Evolutionary conservation across 2,797 vertebrate genomes (phyloP).

Genomic region (Hydrocynus forskahlii): DNA sequence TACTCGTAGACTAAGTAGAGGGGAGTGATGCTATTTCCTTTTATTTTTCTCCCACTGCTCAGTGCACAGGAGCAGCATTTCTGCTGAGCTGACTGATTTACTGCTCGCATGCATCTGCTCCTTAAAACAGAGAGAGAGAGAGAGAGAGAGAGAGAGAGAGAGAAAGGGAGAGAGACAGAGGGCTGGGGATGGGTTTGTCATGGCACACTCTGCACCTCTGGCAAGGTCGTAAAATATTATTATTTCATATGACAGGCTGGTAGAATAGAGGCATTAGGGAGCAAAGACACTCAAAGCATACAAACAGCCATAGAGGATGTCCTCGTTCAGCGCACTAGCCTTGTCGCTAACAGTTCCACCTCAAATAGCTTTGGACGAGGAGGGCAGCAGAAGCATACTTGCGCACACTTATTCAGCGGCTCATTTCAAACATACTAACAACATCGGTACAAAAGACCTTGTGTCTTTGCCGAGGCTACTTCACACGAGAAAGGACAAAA

Average conservation of each 20-base stretch:
- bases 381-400: not conserved
- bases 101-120: slow-evolving; percentile 27
- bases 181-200: slow-evolving; percentile 49
- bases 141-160: slow-evolving; percentile 36
- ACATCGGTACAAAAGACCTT: not conserved
- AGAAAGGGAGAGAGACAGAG: slow-evolving; percentile 23
- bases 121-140: slow-evolving; percentile 53
- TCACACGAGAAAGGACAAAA: not conserved
- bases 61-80: slow-evolving; percentile 23
- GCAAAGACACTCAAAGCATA: slow-evolving; percentile 49
- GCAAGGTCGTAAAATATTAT: slow-evolving; percentile 62
- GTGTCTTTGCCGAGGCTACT: not conserved
- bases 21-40: slow-evolving; percentile 37
- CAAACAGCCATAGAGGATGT: slow-evolving; percentile 41
- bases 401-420: not conserved
- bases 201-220: slow-evolving; percentile 51
- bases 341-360: not conserved
- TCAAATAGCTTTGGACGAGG: slow-evolving; percentile 3
- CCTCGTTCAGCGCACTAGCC: not conserved
- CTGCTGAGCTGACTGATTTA: slow-evolving; percentile 48
- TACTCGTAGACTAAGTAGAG: slow-evolving; percentile 34
- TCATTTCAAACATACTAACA: not conserved
- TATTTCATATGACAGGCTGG: slow-evolving; percentile 57
- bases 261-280: slow-evolving; percentile 50
- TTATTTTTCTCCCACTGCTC: slow-evolving; percentile 11